Evolutionary conservation across 2,113 vertebrate species (phyloP).

Genomic region (Rhinoderma darwinii): DNA sequence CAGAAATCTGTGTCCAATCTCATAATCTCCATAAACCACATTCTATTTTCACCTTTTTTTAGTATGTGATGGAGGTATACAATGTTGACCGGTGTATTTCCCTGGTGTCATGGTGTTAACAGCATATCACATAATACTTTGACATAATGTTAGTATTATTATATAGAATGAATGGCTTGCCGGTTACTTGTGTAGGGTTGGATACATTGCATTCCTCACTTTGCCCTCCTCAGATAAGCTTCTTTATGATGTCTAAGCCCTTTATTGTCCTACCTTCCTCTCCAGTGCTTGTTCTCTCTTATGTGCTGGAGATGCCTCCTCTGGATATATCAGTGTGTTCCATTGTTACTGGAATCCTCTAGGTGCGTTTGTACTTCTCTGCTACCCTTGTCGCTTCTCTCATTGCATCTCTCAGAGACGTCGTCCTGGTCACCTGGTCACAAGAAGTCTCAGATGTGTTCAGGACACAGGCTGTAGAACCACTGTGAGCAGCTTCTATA

Average conservation of each 20-base stretch:
- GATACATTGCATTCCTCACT: constrained; percentile 11
- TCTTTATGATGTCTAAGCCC: constrained; percentile 5
- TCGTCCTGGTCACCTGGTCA: constrained; percentile 37
- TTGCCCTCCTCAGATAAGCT: background rate
- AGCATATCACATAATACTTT: background rate
- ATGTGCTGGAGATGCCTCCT: constrained; percentile 42
- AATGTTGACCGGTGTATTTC: background rate
- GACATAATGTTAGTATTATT: background rate
- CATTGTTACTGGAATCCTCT: constrained; percentile 21
- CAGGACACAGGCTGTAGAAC: background rate
- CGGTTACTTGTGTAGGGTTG: background rate
- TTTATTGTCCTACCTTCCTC: constrained; percentile 54
- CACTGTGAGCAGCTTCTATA: constrained; percentile 35
- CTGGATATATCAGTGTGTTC: background rate
- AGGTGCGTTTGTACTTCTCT: background rate
- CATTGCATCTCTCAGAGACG: constrained; percentile 7
- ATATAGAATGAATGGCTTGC: background rate
- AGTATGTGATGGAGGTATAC: background rate
- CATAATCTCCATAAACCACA: too few species aligned
- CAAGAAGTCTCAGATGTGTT: constrained; percentile 1
- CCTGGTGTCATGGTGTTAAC: background rate
- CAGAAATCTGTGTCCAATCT: background rate
- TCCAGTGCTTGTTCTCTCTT: constrained; percentile 40
- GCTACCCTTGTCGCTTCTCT: background rate
- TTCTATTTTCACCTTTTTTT: background rate